Evolutionary conservation across 2,113 vertebrate species (phyloP), one percentile per base, ranked within the genome.

Genomic region (Psilopogon haemacephalus): DNA sequence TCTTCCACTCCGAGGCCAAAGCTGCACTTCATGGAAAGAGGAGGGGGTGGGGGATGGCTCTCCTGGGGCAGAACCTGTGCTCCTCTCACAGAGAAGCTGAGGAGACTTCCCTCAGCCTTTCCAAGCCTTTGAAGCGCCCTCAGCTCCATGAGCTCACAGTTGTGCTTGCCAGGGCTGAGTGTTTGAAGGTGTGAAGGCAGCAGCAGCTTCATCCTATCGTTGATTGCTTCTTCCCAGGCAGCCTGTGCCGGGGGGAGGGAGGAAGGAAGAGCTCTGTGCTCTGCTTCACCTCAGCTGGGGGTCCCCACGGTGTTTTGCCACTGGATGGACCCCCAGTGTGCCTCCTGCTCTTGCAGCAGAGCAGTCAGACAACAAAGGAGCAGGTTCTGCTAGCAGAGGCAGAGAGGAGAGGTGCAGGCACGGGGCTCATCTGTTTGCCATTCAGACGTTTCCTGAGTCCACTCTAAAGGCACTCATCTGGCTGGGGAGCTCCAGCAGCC

Each of bases 101-200:
- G 60, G 82, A 69, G 88, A 64, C 79, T 89, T 95, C 79, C 79
- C 79, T 75, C 85, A 32, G 32, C 76, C 63, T 74, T 88, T 89
- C 88, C 94, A 91, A 20, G 14, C 4, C 82, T 87, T 81, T 85
- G 82, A 84, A 79, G 92, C 9, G 28, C 38, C 78, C 68, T 72
- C 85, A 87, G 85, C 58, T 59, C 70, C 23, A 26, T 68, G 85
- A 89, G 84, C 28, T 81, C 81, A 68, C 5, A 3, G 35, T 12
- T 3, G 30, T 1, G 5, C 73, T 73, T 52, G 69, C 89, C 89
- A 54, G 59, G 32, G 75, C 71, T 46, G 63, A 82, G 81, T 0
- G 3, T 1, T 21, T 0, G 27, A 58, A 84, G 56, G 89, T 59
- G 67, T 20, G 82, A 54, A 50, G 48, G 62, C 59, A 56, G 75